Conservation (phyloP, 2,797 vertebrate species). For the Cichlasoma orientale region DNA sequence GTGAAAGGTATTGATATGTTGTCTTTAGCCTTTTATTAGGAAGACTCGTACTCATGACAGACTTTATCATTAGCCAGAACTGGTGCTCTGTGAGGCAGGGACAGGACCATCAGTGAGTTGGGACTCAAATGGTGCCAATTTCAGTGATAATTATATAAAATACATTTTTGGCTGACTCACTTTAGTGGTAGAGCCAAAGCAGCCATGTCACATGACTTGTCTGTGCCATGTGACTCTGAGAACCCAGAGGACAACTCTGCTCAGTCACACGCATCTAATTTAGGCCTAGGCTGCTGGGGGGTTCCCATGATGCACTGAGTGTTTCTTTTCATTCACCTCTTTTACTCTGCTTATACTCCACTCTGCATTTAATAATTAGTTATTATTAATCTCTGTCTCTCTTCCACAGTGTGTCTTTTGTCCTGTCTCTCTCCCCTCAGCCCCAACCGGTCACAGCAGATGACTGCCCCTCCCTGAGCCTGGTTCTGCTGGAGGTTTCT, state of each 20-base stretch:
- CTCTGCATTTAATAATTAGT: too few species aligned
- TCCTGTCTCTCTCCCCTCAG: too few species aligned
- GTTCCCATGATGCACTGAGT: too few species aligned
- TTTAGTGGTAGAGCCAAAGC: not conserved
- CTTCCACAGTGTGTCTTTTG: too few species aligned
- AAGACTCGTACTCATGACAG: not conserved
- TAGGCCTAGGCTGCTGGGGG: too few species aligned
- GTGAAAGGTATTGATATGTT: not conserved
- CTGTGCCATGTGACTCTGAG: not conserved
- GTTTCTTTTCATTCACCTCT: too few species aligned
- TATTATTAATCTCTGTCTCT: too few species aligned
- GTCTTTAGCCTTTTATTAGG: not conserved
- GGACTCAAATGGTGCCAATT: not conserved
- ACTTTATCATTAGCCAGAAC: not conserved
- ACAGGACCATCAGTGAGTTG: not conserved
- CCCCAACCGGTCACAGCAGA: too few species aligned
- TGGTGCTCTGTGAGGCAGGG: not conserved
- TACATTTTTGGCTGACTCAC: not conserved
- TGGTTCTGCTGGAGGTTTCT: too few species aligned
- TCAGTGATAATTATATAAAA: not conserved
- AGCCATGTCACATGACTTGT: not conserved
- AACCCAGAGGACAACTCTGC: not conserved
- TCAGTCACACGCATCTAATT: not conserved
- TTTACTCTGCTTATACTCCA: too few species aligned
- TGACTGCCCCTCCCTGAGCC: too few species aligned